These are phyloP conservation scores for Sinelater perroti DNA, from an alignment of 2,888 invertebrate genomes.

Conservation along the genomic window DNA sequence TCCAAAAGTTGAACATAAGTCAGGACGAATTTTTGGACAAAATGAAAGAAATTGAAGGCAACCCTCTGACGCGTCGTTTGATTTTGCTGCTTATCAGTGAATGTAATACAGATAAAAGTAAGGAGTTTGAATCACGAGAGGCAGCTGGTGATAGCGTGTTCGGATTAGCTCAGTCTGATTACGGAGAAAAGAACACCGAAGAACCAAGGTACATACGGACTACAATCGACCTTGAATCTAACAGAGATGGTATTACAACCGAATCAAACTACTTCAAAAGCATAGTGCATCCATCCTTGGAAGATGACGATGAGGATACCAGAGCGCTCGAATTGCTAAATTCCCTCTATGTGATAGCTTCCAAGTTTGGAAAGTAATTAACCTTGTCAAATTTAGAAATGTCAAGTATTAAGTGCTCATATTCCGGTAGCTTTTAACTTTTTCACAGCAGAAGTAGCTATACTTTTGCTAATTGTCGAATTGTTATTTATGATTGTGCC, in stretches of 20 bases:
- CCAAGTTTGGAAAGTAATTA: slow-evolving; percentile 76
- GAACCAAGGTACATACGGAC: too few species aligned
- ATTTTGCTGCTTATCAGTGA: slow-evolving; percentile 81
- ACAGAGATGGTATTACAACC: slow-evolving; percentile 23
- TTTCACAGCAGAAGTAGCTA: too few species aligned
- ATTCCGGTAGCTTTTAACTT: slow-evolving; percentile 12
- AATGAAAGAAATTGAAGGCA: slow-evolving; percentile 83
- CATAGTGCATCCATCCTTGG: slow-evolving; percentile 48
- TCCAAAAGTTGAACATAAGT: slow-evolving; percentile 78
- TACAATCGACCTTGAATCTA: too few species aligned
- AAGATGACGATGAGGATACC: slow-evolving; percentile 70
- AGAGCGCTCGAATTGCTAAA: slow-evolving; percentile 83
- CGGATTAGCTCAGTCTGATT: slow-evolving; percentile 7
- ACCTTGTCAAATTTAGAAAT: slow-evolving; percentile 7
- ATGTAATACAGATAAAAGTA: slow-evolving; percentile 68
- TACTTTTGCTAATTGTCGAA: too few species aligned
- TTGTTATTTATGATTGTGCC: neutral
- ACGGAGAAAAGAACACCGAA: neutral
- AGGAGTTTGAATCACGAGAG: slow-evolving; percentile 36
- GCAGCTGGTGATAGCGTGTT: slow-evolving; percentile 49
- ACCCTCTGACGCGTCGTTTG: slow-evolving; percentile 77
- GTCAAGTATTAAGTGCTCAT: slow-evolving; percentile 25
- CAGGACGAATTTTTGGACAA: slow-evolving; percentile 79
- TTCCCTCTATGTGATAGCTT: slow-evolving; percentile 84
- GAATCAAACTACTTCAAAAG: slow-evolving; percentile 30